These are phyloP conservation scores for Ligdia adustata DNA, from an alignment of 2,888 invertebrate genomes.

Conservation along the genomic window DNA sequence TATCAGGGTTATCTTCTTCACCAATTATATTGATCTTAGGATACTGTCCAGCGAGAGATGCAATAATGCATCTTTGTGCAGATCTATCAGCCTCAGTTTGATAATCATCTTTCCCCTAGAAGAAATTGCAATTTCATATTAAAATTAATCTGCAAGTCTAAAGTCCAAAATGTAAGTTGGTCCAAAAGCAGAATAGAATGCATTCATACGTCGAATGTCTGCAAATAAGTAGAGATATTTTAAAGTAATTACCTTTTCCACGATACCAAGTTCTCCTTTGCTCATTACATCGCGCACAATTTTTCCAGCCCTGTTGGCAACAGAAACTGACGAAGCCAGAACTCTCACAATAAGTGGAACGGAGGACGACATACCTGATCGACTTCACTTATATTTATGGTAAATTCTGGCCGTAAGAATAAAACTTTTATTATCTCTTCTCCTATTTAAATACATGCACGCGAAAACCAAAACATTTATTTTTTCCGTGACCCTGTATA, in stretches of 20 bases:
- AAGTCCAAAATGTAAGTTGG: no score
- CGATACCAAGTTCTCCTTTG: slow-evolving; percentile 94
- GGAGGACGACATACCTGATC: slow-evolving; percentile 83
- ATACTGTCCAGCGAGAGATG: slow-evolving; percentile 92
- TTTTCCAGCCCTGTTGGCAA: slow-evolving; percentile 92
- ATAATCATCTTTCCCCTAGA: slow-evolving; percentile 94
- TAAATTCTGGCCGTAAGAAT: no score
- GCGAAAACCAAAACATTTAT: no score
- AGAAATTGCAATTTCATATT: no score
- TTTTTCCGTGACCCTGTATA: no score
- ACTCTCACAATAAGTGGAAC: slow-evolving; percentile 87
- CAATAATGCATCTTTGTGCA: slow-evolving; percentile 96
- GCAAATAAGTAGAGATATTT: no score
- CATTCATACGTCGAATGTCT: no score
- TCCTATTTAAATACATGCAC: no score
- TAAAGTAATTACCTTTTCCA: slow-evolving; percentile 92
- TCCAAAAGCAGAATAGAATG: no score
- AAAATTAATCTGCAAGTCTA: no score
- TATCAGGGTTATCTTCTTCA: slow-evolving; percentile 91
- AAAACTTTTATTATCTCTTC: no score
- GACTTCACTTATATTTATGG: slow-evolving; percentile 1
- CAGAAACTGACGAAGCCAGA: slow-evolving; percentile 90
- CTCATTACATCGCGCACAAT: slow-evolving; percentile 96
- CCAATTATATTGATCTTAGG: slow-evolving; percentile 94
- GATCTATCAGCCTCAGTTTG: slow-evolving; percentile 99